Conservation (phyloP, 2,113 vertebrate genomes). For the Pygoscelis adeliae region DNA sequence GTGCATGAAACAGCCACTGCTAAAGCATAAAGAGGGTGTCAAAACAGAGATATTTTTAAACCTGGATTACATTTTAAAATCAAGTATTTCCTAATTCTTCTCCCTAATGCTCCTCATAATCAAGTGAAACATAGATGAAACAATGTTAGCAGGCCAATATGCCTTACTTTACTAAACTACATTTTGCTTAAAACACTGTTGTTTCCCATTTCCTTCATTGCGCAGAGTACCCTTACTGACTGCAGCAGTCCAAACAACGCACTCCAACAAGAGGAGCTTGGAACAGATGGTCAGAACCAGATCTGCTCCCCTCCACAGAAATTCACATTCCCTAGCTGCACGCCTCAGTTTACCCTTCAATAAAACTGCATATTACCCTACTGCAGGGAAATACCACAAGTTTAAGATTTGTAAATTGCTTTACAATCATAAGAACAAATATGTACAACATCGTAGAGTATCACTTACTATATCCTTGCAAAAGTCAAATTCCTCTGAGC, state of each 20-base stretch:
- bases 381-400: neutral
- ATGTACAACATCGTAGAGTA: rapidly evolving
- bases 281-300: neutral
- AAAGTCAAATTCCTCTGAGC: neutral
- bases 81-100: neutral
- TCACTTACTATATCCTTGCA: neutral
- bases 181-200: neutral
- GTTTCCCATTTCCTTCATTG: neutral
- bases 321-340: neutral
- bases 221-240: rapidly evolving
- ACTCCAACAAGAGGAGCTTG: neutral
- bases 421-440: neutral
- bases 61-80: neutral
- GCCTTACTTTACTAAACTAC: neutral
- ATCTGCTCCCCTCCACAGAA: neutral
- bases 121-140: neutral
- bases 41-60: conserved; percentile 5
- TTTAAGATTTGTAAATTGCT: neutral
- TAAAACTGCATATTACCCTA: neutral
- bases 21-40: neutral
- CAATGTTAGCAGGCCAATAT: neutral
- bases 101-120: neutral
- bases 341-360: neutral
- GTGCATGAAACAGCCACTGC: neutral
- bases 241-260: neutral